Base-by-base conservation (phyloP, 2,797 vertebrate species). In the Tinamus major region DNA sequence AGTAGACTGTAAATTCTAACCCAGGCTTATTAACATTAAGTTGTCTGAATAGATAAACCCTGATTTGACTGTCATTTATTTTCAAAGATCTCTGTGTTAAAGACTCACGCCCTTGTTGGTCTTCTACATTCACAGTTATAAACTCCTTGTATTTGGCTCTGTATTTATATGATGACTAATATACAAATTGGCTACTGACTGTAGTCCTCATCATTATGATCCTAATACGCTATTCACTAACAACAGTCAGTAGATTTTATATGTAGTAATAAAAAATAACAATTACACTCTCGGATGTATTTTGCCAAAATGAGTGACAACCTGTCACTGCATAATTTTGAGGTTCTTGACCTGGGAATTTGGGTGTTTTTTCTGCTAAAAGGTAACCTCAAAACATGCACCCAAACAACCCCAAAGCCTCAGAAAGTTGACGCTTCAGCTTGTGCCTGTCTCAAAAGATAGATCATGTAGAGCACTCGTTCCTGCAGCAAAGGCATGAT, bases 1-100 rank as follows among this genome's bases (percentile, higher is more conserved):
- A 96, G 89, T 96, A 75, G 88, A 74, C 93, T 95, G 89, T 90
- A 92, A 93, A 95, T 84, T 94, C 71, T 70, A 94, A 90, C 51
- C 62, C 68, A 68, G 90, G 68, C 81, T 93, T 94, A 96, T 95
- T 95, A 95, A 89, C 89, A 58, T 85, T 85, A 93, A 90, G 35
- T 61, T 89, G 61, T 90, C 80, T 93, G 91, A 95, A 90, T 67
- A 95, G 86, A 74, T 86, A 90, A 81, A 79, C n/a, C 37, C 59
- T 93, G 72, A 93, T 92, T 89, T 83, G 65, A 93, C 62, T 94
- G 69, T 79, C 92, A 92, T 89, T 85, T 80, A 83, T 94, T 94
- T 93, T 89, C 69, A 55, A 64, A 65, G 44, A 62, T 87, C 49
- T 72, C 41, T 59, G 13, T 75, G 14, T 8, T 85, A 71, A 92